Evolutionary conservation across 2,888 invertebrate species (phyloP).

Genomic region (Leptopilina myrica): DNA sequence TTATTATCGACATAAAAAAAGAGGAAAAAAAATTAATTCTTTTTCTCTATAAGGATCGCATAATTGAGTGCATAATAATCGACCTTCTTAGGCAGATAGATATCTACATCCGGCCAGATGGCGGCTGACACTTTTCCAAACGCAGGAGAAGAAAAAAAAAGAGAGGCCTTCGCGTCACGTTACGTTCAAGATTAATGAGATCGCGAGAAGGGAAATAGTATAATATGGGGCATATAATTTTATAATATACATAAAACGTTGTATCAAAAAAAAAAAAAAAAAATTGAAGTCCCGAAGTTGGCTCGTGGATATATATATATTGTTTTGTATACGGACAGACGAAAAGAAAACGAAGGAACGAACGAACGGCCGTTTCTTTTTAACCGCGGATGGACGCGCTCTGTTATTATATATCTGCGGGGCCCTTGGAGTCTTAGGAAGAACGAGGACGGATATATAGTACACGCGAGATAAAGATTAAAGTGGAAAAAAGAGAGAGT

Average conservation of each 20-base stretch:
- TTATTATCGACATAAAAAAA: conserved; percentile 48
- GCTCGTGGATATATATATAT: conserved; percentile 63
- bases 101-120: conserved; percentile 71
- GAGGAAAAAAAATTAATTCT: conserved; percentile 47
- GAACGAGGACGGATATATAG: conserved; percentile 48
- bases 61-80: conserved; percentile 49
- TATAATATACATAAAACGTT: neutral
- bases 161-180: conserved; percentile 52
- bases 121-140: conserved; percentile 62
- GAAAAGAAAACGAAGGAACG: conserved; percentile 56
- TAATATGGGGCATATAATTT: neutral
- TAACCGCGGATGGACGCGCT: conserved; percentile 68
- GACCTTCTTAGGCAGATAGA: conserved; percentile 55
- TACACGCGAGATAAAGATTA: conserved; percentile 45
- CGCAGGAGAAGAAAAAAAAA: conserved; percentile 42
- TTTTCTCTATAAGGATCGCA: conserved; percentile 38
- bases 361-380: conserved; percentile 69
- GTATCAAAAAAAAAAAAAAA: conserved; percentile 8
- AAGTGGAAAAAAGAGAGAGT: conserved; percentile 52
- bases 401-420: conserved; percentile 71
- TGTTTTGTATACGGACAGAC: conserved; percentile 53
- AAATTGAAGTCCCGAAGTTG: conserved; percentile 62
- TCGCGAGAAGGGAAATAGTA: conserved; percentile 26
- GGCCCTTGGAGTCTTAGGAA: conserved; percentile 58
- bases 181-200: conserved; percentile 52